Evolutionary conservation across 1,140 invertebrate genomes (phyloP).

Genomic region (Penaeus chinensis): DNA sequence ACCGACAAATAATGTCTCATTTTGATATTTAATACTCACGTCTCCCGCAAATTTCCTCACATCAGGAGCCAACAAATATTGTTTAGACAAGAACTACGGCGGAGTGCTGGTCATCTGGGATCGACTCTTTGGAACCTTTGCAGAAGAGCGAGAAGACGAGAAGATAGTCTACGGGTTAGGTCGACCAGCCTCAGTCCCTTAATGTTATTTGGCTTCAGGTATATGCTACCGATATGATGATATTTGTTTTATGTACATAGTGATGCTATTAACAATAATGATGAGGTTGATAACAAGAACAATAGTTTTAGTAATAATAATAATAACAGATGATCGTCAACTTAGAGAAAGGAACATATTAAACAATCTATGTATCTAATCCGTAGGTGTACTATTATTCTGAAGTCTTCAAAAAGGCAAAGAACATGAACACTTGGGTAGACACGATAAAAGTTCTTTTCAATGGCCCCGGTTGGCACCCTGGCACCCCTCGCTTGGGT

Average conservation of each 20-base stretch:
- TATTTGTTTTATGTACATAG: background rate
- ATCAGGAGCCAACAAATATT: conserved; percentile 72
- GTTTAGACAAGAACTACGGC: conserved; percentile 77
- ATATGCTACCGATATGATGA: conserved; percentile 24
- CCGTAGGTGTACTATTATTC: conserved; percentile 66
- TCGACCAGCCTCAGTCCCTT: conserved; percentile 71
- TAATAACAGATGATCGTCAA: no score
- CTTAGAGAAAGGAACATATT: no score
- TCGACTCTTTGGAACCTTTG: conserved; percentile 72
- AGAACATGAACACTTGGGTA: conserved; percentile 64
- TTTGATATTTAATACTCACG: no score
- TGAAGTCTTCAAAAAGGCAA: conserved; percentile 66
- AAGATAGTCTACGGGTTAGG: conserved; percentile 73
- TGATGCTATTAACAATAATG: background rate
- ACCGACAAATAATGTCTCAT: no score
- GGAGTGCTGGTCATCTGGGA: conserved; percentile 76
- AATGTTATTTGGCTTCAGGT: conserved; percentile 72
- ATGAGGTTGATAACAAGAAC: no score
- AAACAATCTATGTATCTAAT: no score
- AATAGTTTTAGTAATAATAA: no score
- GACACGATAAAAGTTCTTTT: conserved; percentile 67
- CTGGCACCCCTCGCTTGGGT: conserved; percentile 67
- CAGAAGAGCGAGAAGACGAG: conserved; percentile 69
- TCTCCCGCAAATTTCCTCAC: no score
- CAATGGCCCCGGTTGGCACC: conserved; percentile 62